Conservation (phyloP, 1,140 invertebrate genomes). For the Heliconius himera region DNA sequence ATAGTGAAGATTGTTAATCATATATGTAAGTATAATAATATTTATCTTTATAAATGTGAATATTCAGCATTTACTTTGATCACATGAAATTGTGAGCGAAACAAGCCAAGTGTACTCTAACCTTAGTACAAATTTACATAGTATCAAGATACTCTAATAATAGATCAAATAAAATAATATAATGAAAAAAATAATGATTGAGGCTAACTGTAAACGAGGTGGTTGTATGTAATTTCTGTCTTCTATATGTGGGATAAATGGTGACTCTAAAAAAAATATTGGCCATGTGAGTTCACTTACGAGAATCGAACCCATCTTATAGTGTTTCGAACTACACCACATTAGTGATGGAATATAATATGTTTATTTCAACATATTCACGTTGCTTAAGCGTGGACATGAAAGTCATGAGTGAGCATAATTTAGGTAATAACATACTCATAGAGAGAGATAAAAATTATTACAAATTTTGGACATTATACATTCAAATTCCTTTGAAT, state of each 20-base stretch:
- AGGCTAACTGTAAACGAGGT: too few species aligned
- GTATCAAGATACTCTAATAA: neutral
- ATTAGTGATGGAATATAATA: neutral
- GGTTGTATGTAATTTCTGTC: too few species aligned
- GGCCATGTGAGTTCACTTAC: too few species aligned
- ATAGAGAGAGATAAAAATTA: neutral
- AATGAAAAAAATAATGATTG: too few species aligned
- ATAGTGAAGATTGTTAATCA: too few species aligned
- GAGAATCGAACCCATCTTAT: too few species aligned
- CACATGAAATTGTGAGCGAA: neutral
- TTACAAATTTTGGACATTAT: neutral
- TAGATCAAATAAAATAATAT: neutral
- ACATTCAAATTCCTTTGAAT: too few species aligned
- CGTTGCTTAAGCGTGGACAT: neutral
- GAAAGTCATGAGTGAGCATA: neutral
- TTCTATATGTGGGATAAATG: too few species aligned
- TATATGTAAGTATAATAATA: neutral
- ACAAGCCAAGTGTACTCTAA: slow-evolving; percentile 4
- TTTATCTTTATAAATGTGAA: neutral
- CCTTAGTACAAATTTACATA: neutral
- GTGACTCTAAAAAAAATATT: too few species aligned
- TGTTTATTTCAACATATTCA: neutral
- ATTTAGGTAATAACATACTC: neutral
- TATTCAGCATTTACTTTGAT: neutral
- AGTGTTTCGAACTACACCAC: neutral